Conservation (phyloP, 2,797 vertebrate species). For the Leuciscus waleckii region DNA sequence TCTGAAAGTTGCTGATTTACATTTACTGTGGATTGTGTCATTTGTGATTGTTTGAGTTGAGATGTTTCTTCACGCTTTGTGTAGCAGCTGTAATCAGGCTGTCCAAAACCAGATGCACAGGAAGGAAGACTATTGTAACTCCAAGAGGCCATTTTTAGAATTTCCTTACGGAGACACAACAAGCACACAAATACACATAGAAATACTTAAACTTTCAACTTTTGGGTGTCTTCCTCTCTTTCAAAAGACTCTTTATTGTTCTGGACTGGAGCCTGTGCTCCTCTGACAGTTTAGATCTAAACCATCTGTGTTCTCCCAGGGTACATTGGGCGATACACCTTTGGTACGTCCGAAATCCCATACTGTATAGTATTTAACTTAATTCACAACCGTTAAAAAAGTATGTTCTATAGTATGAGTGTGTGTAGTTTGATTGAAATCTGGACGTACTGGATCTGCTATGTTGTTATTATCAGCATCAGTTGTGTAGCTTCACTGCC, state of each 20-base stretch:
- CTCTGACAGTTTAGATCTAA: neutral
- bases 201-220: slow-evolving; percentile 4
- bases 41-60: slow-evolving; percentile 12
- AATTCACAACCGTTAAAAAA: no score
- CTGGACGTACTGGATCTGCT: no score
- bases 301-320: neutral
- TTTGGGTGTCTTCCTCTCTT: slow-evolving; percentile 20
- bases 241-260: slow-evolving; percentile 35
- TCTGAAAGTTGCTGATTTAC: slow-evolving; percentile 21
- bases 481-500: no score
- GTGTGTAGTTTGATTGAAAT: no score
- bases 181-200: neutral
- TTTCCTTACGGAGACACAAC: slow-evolving; percentile 34
- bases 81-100: slow-evolving; percentile 22
- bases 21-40: slow-evolving; percentile 7
- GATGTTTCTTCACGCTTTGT: slow-evolving; percentile 25
- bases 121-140: slow-evolving; percentile 60
- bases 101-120: slow-evolving; percentile 44
- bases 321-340: neutral
- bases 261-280: neutral
- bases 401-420: no score
- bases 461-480: no score
- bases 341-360: no score
- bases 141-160: slow-evolving; percentile 42
- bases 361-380: no score